Evolutionary conservation across 2,113 vertebrate genomes (phyloP), one percentile per base, ranked within the genome.

Genomic region (Dermatemys mawii): DNA sequence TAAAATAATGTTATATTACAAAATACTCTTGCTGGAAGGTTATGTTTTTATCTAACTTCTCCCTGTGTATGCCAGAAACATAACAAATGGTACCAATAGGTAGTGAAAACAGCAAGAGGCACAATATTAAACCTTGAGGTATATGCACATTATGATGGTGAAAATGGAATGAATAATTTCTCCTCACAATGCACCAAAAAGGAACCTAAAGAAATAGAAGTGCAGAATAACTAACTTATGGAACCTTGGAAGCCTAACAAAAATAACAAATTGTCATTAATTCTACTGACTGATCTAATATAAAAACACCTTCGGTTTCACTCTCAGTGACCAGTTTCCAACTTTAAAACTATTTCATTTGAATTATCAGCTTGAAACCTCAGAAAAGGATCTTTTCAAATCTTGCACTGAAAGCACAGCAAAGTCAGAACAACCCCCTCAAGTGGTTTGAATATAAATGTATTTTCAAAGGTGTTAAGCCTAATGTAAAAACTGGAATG

Each of bases 301-400:
- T 82, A 86, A 91, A 88, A 88, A 89, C 50, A 29, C 82, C 63
- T 94, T 32, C 48, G 73, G 29, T 90, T 94, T 93, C 63, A 93
- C 38, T 67, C 14, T 35, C 48, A 38, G 16, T 46, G 32, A 87
- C 48, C 26, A 89, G 44, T 79, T 81, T 63, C 1, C 19, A 87
- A 88, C 92, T 96, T 35, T 57, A 13, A 63, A 63, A 78, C 60
- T 53, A 13, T 48, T 3, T 73, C 8, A 48, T 90, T 84, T 91
- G 27, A 96, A 87, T 49, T 14, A 88, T 2, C 67, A 16, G 1
- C 11, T 86, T 44, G 67, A 93, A 83, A 85, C 6, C 44, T 8
- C 81, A 35, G 12, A 63, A 78, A 60, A 50, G 7, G n/a, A 32
- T 78, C 78, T 75, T 41, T 63, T 57, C 21, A 46, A 88, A 87